Evolutionary conservation across 2,888 invertebrate species (phyloP), one percentile per base, ranked within the genome.

Genomic region (Pherbina coryleti): DNA sequence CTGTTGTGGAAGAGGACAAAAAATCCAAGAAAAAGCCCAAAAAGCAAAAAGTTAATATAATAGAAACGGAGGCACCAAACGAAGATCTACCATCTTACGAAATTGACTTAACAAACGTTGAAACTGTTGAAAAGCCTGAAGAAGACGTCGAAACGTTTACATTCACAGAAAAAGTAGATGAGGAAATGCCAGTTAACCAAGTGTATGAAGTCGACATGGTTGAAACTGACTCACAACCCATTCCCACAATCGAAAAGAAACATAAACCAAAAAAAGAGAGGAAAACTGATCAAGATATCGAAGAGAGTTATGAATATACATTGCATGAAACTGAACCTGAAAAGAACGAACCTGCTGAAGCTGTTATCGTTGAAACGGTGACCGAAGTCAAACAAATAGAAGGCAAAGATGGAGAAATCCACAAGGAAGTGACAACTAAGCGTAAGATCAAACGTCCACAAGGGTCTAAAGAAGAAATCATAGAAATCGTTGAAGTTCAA

Each of bases 381-480:
- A 81, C 80, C 1, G 80, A 82, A 49, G 78, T 76, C 3, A 78
- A 81, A 60, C 80, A 83, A 79, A 72, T 76, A 17, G 25, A 77
- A 19, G 82, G 82, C 22, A 78, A 90, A 2, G 84, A 87, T 51
- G 89, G 90, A 49, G 88, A 89, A 53, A 84, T 87, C 5, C 87
- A 88, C 37, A 89, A 89, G 79, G 88, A 90, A 76, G 88, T 87
- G 4, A 88, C 87, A 25, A 91, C 89, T 17, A 91, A 89, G 79
- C 88, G 89, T 9, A 88, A 89, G 70, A 87, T 90, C 3, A 90
- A 89, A 78, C 90, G 90, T 73, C 88, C 88, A 17, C 86, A 87
- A 62, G 89, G 88, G 11, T 87, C 89, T 2, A 87, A 89, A 82
- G 89, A 90, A 77, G 83, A 85, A 74, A 82, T 88, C 62, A 88